phyloP scores from a whole-genome alignment of 2,888 invertebrate species.

The Phyllotreta cruciferae region DNA sequence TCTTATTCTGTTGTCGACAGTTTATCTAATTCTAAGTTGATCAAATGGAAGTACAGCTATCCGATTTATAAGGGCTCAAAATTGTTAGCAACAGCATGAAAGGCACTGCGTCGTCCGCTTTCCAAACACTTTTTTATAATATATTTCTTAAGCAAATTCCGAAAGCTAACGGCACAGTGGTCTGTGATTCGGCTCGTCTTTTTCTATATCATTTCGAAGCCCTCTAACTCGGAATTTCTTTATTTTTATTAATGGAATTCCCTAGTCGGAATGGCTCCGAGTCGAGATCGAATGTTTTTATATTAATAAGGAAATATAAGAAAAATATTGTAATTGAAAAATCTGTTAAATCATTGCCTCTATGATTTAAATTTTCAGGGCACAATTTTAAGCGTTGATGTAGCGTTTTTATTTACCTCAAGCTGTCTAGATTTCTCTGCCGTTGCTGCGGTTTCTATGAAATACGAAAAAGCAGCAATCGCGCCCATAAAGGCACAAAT shows the following conservation, averaged over 20 bases:
- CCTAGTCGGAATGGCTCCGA: slow-evolving; percentile 41
- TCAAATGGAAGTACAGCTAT: slow-evolving; percentile 20
- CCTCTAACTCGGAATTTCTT: slow-evolving; percentile 42
- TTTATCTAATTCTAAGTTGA: slow-evolving; percentile 39
- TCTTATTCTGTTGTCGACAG: slow-evolving; percentile 37
- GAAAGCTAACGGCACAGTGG: slow-evolving; percentile 27
- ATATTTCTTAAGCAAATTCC: slow-evolving; percentile 24
- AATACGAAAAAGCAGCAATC: slow-evolving; percentile 21
- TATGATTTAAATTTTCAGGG: slow-evolving; percentile 46
- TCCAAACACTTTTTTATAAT: slow-evolving; percentile 20
- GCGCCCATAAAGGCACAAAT: slow-evolving; percentile 42
- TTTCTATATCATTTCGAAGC: slow-evolving; percentile 42
- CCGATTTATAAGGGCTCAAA: slow-evolving; percentile 48
- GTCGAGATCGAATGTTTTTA: slow-evolving; percentile 51
- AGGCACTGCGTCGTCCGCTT: slow-evolving; percentile 33
- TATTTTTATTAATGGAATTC: slow-evolving; percentile 33
- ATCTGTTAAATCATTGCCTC: slow-evolving; percentile 41
- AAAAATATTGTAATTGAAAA: slow-evolving; percentile 46
- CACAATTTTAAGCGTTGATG: slow-evolving; percentile 43
- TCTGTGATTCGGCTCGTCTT: slow-evolving; percentile 36
- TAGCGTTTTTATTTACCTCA: slow-evolving; percentile 35
- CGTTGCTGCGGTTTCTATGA: slow-evolving; percentile 28
- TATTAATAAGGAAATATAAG: slow-evolving; percentile 52
- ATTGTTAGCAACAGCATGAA: slow-evolving; percentile 44
- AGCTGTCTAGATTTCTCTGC: slow-evolving; percentile 39